Conservation (phyloP, 2,797 vertebrate genomes). For the Odontamblyopus rebecca region DNA sequence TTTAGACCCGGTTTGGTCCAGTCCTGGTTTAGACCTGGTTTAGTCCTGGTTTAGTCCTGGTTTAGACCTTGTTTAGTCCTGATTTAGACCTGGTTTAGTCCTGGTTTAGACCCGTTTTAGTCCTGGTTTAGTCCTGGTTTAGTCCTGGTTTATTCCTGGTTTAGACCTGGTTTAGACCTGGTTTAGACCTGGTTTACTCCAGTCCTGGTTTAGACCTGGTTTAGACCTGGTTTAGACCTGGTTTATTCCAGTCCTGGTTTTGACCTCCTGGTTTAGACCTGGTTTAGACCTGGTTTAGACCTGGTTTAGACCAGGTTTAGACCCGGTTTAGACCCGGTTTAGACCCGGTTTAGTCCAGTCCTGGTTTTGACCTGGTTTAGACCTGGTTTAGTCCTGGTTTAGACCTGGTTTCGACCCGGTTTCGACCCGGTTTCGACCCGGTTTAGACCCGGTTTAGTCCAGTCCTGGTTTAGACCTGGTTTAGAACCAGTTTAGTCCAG, state of each 20-base stretch:
- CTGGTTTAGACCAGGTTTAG: too few species aligned
- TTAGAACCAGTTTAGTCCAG: constrained; percentile 20
- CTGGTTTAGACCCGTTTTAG: not conserved
- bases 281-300: not conserved
- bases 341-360: too few species aligned
- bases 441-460: not conserved
- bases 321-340: too few species aligned
- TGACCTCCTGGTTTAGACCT: too few species aligned
- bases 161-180: not conserved
- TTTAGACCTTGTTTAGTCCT: not conserved
- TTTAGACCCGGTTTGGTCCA: constrained; percentile 7
- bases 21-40: constrained; percentile 75
- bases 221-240: too few species aligned
- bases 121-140: not conserved
- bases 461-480: too few species aligned
- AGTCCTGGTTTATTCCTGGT: not conserved
- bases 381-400: not conserved
- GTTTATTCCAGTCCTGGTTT: too few species aligned
- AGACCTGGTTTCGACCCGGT: not conserved
- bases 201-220: too few species aligned
- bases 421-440: not conserved
- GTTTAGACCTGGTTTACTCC: constrained; percentile 1
- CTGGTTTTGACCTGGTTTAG: too few species aligned
- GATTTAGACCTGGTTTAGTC: too few species aligned
- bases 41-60: not conserved